Evolutionary conservation across 2,888 invertebrate species (phyloP), one percentile per base, ranked within the genome.

Genomic region (Scaptomyza parva): DNA sequence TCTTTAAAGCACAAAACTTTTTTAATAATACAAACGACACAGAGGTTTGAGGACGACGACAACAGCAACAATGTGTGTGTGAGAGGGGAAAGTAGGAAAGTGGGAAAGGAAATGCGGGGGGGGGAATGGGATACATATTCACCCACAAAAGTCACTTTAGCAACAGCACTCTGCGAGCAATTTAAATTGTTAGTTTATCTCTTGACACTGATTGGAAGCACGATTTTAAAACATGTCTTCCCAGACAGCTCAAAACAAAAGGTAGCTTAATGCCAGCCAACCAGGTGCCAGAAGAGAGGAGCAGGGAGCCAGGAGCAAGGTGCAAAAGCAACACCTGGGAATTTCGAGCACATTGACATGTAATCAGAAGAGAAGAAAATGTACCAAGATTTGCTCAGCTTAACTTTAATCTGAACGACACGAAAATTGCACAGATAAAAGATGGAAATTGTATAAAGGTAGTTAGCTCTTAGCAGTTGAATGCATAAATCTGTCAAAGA

Each of bases 101-200:
- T n/a, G n/a, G n/a, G n/a, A n/a, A 14, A 7, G 35, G 14, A 8
- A 7, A 33, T 33, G n/a, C n/a, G n/a, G n/a, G n/a, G n/a, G n/a
- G n/a, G 6, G 33, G n/a, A 35, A 53, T 22, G 52, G 20, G 11
- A 48, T n/a, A n/a, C n/a, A 47, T 48, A 48, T 53, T 62, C 48
- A 12, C 30, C 50, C 53, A 35, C 45, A 57, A 55, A 57, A 51
- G 41, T 22, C 33, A 67, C 52, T 67, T 59, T 22, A 63, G 26
- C 40, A 63, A 22, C 40, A 24, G 45, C 61, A 69, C 61, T 58
- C 61, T 64, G 60, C 37, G 48, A 72, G 73, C 68, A 78, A 84
- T 80, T 84, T 80, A 84, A 80, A 84, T 78, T 73, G 81, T 81
- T 73, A 67, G 76, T 76, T 77, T 81, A 84, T 84, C 81, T 65